Evolutionary conservation across 2,113 vertebrate species (phyloP), one percentile per base, ranked within the genome.

Genomic region (Procapra przewalskii): DNA sequence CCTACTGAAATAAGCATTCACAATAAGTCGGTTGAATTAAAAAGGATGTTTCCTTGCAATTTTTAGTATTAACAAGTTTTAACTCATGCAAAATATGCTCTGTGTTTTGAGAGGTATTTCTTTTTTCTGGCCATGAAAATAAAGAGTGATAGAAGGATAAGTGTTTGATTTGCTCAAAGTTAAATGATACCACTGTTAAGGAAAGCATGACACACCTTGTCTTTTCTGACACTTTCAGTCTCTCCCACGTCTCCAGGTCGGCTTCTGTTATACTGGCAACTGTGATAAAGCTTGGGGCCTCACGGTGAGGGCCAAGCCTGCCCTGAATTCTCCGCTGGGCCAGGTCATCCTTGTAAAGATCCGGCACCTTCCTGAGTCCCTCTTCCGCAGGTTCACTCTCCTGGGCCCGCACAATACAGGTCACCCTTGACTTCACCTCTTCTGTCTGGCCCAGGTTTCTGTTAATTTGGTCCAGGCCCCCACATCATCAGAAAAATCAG

Each of bases 181-280:
- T 87, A 96, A 96, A 93, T 33, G 52, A 96, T 57, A 71, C 15
- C 81, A 45, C 90, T 62, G 59, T 16, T 13, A 75, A 15, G 77
- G 55, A 52, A 96, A 95, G 55, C 94, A 16, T 16, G 91, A 98
- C 97, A 92, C 99, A 99, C 99, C 99, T 99, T 96, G 98, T 97
- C 91, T 99, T 99, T 96, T 98, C 99, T 96, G 99, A 99, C 96
- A 99, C 98, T 98, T 99, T 99, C 96, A 99, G 97, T 88, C 99
- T 99, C 98, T 99, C 99, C 99, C 99, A 99, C 3, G 99, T 99
- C 98, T 99, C 99, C 98, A 99, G 84, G 98, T 99, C 99, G n/a
- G 99, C 99, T 98, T 99, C 99, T 93, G 99, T 99, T 97, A 99
- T 99, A 3, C 3, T 21, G 71, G 96, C 95, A 95, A 98, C 97